Percentiles rank a stretch among this genome's conserved stretches.
phyloP scores from a whole-genome alignment of 2,888 invertebrate species.

The Apantesis nais region DNA sequence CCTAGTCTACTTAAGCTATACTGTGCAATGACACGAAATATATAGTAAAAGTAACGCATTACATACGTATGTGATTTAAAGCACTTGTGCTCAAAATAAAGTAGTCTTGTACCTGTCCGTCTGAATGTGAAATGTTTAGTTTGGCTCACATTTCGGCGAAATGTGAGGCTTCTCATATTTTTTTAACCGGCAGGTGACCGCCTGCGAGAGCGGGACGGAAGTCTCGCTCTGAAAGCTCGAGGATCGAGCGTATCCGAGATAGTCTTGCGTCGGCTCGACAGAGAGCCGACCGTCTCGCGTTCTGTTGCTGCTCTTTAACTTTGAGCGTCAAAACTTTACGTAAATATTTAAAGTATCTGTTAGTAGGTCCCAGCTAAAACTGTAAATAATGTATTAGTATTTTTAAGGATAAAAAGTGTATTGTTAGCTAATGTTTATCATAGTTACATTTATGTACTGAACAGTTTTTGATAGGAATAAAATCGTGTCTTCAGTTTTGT shows the following conservation, averaged over 20 bases:
- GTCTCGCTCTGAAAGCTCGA: constrained; percentile 67
- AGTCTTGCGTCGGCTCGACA: constrained; percentile 77
- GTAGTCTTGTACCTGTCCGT: constrained; percentile 66
- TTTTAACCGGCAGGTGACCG: constrained; percentile 76
- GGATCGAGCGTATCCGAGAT: constrained; percentile 50
- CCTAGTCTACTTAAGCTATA: constrained; percentile 20
- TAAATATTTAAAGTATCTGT: constrained; percentile 58
- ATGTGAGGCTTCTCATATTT: constrained; percentile 74
- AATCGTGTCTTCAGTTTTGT: constrained; percentile 73
- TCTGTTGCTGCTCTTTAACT: constrained; percentile 48
- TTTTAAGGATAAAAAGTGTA: constrained; percentile 39
- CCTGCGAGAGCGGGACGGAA: constrained; percentile 74
- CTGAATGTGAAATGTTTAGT: constrained; percentile 66
- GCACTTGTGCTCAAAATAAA: constrained; percentile 36
- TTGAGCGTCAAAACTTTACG: constrained; percentile 78
- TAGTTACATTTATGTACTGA: constrained; percentile 52
- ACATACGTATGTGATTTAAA: constrained; percentile 15
- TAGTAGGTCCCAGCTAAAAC: constrained; percentile 47
- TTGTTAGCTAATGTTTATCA: constrained; percentile 33
- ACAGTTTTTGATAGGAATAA: constrained; percentile 55
- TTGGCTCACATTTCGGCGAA: constrained; percentile 79
- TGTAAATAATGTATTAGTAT: constrained; percentile 51
- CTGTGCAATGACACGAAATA: constrained; percentile 1
- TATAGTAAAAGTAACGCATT: constrained; percentile 15
- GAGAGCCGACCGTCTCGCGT: constrained; percentile 65